Evolutionary conservation across 2,797 vertebrate genomes (phyloP).

Genomic region (Macropodus opercularis): DNA sequence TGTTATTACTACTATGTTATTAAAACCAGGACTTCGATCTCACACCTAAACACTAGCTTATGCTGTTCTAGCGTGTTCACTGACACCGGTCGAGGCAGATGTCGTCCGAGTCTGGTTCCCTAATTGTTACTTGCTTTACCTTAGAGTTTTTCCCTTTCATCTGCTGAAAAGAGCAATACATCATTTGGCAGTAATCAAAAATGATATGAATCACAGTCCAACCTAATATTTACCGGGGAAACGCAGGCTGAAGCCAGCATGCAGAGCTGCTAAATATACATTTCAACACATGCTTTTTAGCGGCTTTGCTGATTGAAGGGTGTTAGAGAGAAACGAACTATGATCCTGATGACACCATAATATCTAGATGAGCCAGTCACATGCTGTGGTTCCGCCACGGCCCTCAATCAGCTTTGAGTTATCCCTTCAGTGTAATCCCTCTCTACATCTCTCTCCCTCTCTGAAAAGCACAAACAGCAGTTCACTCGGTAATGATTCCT

Average conservation of each 20-base stretch:
- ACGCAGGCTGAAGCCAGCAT: slow-evolving; percentile 9
- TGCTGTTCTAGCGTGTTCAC: too few species aligned
- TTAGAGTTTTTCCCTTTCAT: too few species aligned
- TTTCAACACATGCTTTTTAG: slow-evolving; percentile 19
- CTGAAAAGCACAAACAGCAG: slow-evolving; percentile 39
- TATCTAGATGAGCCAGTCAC: slow-evolving; percentile 48
- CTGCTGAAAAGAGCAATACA: background rate
- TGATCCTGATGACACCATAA: slow-evolving; percentile 48
- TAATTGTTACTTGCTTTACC: too few species aligned
- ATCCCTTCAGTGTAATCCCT: slow-evolving; percentile 55
- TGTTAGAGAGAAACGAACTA: slow-evolving; percentile 31
- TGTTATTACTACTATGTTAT: too few species aligned
- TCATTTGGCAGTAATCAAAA: background rate
- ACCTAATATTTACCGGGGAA: background rate
- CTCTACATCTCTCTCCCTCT: slow-evolving; percentile 2
- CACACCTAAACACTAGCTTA: background rate
- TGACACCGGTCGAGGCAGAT: too few species aligned
- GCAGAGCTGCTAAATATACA: slow-evolving; percentile 44
- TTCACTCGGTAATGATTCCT: slow-evolving; percentile 48
- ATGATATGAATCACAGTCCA: slow-evolving; percentile 6
- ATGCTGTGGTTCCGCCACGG: slow-evolving; percentile 28
- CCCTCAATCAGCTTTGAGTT: slow-evolving; percentile 69
- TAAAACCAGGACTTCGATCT: too few species aligned
- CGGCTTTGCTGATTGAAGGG: slow-evolving; percentile 29
- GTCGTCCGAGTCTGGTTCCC: too few species aligned